A percentile compares a stretch with the other conserved stretches of the same genome.
Conservation (phyloP, 1,140 invertebrate genomes). For the Gerris buenoi region DNA sequence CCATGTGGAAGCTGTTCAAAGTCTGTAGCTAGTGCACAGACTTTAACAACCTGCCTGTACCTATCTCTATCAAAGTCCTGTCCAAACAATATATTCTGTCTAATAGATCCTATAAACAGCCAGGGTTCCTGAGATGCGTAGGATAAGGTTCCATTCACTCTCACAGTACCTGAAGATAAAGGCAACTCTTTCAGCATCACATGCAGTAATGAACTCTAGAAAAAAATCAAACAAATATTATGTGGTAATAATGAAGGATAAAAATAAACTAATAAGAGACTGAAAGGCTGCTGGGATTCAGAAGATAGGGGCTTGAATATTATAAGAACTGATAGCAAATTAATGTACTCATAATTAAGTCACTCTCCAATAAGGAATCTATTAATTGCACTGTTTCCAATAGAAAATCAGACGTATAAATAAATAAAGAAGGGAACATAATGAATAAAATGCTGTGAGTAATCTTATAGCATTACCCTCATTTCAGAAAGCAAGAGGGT, state of each 20-base stretch:
- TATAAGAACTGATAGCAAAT: too few species aligned
- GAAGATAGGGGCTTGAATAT: background rate
- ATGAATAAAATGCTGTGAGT: too few species aligned
- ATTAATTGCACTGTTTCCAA: too few species aligned
- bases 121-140: constrained; percentile 86
- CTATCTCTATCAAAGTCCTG: constrained; percentile 50
- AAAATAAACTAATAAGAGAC: background rate
- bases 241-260: background rate
- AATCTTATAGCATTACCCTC: too few species aligned
- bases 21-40: constrained; percentile 60
- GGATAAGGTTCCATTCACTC: constrained; percentile 58
- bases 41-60: constrained; percentile 57
- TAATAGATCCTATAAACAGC: constrained; percentile 61
- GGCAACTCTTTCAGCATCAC: constrained; percentile 66
- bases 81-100: constrained; percentile 85
- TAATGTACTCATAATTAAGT: too few species aligned
- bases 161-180: constrained; percentile 43
- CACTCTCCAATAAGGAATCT: too few species aligned
- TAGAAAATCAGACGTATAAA: too few species aligned
- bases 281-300: background rate
- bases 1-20: constrained; percentile 56
- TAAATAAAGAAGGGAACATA: too few species aligned
- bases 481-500: too few species aligned
- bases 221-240: constrained; percentile 6
- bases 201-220: constrained; percentile 51